Base-by-base conservation (phyloP, 2,888 invertebrate species). In the Podotricha telesiphe region DNA sequence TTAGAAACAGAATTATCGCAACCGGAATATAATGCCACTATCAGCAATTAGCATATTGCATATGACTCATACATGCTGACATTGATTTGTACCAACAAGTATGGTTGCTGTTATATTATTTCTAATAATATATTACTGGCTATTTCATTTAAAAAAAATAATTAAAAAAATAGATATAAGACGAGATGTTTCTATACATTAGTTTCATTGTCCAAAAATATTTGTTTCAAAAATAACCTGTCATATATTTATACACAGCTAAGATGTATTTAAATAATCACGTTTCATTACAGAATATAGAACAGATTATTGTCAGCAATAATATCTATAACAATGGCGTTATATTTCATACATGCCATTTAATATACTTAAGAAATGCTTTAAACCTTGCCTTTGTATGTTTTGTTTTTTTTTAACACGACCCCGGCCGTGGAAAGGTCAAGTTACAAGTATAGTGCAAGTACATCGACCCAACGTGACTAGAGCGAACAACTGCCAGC, bases 41-140 rank as follows among this genome's bases (percentile, higher is more conserved):
- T 68, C 70, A 58, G 19, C 67, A 65, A 67, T 70, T 70, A 69
- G 19, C 64, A 65, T 67, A 70, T 65, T 67, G 62, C 55, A 53
- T 47, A 47, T 70, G 72, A 72, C 10, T 69, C 69, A 69, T 42
- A 40, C 15, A 2, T 58, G 28, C 45, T 34, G 37, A 51, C 50
- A 66, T 67, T 64, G 63, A 62, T 67, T 68, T 56, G 45, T 65
- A 50, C 11, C 8, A 55, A 15, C 20, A 20, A 22, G 53, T 13
- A 50, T 40, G 2, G 20, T 17, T 40, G 58, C n/a, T 28, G n/a
- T 5, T 8, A 17, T 20, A 50, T n/a, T n/a, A n/a, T 28, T 15
- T 37, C 42, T 1, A 1, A 42, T 13, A 1, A 42, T 42, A 37
- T 6, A 8, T 42, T 13, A 42, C 2, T 42, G 0, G 2, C 2